phyloP scores from a whole-genome alignment of 1,140 invertebrate genomes.

The Parapsyche elsis region DNA sequence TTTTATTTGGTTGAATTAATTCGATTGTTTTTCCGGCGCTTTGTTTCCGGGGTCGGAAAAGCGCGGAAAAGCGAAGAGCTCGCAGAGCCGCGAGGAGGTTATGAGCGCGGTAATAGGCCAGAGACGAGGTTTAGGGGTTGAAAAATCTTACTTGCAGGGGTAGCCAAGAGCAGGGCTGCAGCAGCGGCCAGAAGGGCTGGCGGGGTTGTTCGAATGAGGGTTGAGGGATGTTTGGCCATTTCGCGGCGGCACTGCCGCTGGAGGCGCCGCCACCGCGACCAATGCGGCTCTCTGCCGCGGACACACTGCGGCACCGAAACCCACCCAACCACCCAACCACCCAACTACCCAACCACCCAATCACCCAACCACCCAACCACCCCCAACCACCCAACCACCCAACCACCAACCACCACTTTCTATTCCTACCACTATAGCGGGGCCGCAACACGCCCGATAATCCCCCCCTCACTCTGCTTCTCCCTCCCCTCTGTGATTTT shows the following conservation, averaged over 20 bases:
- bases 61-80: too few species aligned
- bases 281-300: slow-evolving; percentile 8
- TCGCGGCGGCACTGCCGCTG: not conserved
- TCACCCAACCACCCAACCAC: slow-evolving; percentile 4
- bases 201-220: not conserved
- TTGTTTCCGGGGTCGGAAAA: too few species aligned
- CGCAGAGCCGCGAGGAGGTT: too few species aligned
- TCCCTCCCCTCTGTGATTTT: not conserved
- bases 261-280: slow-evolving; percentile 20
- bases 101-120: too few species aligned
- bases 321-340: not conserved
- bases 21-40: too few species aligned
- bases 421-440: too few species aligned
- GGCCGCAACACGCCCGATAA: slow-evolving; percentile 3
- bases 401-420: not conserved
- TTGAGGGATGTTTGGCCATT: not conserved
- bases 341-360: not conserved
- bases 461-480: not conserved
- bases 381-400: not conserved
- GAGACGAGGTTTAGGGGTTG: too few species aligned
- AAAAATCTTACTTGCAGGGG: not conserved
- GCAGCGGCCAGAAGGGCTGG: not conserved
- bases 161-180: not conserved
- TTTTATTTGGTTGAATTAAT: too few species aligned
- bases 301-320: slow-evolving; percentile 22